phyloP scores from a whole-genome alignment of 37 sponge, comb jelly and placozoan genomes.

The Halisarca cf. caerulea region DNA sequence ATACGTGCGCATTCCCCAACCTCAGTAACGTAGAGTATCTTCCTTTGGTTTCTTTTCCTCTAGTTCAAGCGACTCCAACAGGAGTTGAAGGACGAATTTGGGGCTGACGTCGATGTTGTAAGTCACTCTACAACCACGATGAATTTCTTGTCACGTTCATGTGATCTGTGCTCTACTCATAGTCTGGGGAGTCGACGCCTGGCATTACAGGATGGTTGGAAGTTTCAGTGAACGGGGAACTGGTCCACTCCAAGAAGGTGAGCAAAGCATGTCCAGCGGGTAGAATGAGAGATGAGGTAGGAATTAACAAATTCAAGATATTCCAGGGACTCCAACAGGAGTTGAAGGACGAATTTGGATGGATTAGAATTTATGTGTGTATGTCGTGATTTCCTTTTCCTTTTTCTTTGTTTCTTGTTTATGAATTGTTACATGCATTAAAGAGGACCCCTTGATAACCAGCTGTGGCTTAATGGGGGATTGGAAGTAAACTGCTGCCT shows the following conservation, averaged over 20 bases:
- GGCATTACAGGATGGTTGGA: conserved; percentile 79
- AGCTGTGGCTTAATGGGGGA: too few species aligned
- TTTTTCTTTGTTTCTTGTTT: too few species aligned
- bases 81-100: conserved; percentile 55
- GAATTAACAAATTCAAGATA: too few species aligned
- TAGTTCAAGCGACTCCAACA: conserved; percentile 43
- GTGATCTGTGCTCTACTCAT: background rate
- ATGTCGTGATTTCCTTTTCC: too few species aligned
- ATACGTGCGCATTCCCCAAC: too few species aligned
- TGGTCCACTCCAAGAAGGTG: conserved; percentile 86
- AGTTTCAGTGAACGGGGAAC: conserved; percentile 55
- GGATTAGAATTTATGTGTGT: too few species aligned
- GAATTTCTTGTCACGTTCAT: background rate
- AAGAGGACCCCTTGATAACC: too few species aligned
- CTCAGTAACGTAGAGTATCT: too few species aligned
- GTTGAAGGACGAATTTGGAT: conserved; percentile 57
- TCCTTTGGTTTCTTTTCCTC: background rate
- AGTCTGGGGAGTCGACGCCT: conserved; percentile 44
- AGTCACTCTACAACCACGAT: conserved; percentile 27
- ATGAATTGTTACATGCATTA: too few species aligned
- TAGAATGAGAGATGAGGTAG: too few species aligned
- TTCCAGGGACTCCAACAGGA: conserved; percentile 39
- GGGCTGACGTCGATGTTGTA: conserved; percentile 53
- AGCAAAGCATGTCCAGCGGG: background rate
- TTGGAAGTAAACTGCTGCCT: too few species aligned